Conservation (phyloP, 2,888 invertebrate genomes). For the Cryptus viduatorius region DNA sequence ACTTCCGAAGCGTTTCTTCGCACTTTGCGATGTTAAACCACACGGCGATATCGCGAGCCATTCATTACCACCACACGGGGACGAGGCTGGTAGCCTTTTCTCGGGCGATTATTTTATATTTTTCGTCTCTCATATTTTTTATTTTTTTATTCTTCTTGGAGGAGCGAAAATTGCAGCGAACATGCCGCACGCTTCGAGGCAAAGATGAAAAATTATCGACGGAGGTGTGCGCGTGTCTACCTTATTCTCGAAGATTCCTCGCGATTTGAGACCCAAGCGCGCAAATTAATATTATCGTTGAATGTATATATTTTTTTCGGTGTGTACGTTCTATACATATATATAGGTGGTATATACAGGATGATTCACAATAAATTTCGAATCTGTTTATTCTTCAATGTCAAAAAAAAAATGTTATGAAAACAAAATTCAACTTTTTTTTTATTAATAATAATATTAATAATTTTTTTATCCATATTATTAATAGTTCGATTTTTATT, state of each 20-base stretch:
- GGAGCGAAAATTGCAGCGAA: slow-evolving; percentile 39
- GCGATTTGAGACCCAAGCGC: slow-evolving; percentile 63
- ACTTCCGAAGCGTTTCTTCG: slow-evolving; percentile 48
- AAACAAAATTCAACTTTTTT: no score
- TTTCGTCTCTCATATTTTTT: slow-evolving; percentile 37
- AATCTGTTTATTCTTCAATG: no score
- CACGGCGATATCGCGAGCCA: slow-evolving; percentile 42
- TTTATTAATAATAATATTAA: no score
- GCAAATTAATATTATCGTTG: slow-evolving; percentile 72
- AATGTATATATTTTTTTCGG: background rate
- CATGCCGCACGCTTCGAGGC: slow-evolving; percentile 46
- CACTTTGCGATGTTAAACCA: slow-evolving; percentile 32
- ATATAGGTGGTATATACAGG: background rate
- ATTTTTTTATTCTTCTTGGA: slow-evolving; percentile 37
- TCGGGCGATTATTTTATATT: slow-evolving; percentile 51
- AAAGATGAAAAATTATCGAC: slow-evolving; percentile 19
- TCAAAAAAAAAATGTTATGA: no score
- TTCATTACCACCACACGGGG: slow-evolving; percentile 50
- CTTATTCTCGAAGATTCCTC: slow-evolving; percentile 64
- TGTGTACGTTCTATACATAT: slow-evolving; percentile 28
- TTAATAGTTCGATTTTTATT: no score
- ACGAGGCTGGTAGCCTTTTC: slow-evolving; percentile 57
- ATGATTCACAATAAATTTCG: no score
- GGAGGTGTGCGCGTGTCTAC: slow-evolving; percentile 26
- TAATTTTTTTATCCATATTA: no score